These are phyloP conservation scores for Catharus bicknelli DNA, from an alignment of 2,113 vertebrate genomes.

Conservation along the genomic window DNA sequence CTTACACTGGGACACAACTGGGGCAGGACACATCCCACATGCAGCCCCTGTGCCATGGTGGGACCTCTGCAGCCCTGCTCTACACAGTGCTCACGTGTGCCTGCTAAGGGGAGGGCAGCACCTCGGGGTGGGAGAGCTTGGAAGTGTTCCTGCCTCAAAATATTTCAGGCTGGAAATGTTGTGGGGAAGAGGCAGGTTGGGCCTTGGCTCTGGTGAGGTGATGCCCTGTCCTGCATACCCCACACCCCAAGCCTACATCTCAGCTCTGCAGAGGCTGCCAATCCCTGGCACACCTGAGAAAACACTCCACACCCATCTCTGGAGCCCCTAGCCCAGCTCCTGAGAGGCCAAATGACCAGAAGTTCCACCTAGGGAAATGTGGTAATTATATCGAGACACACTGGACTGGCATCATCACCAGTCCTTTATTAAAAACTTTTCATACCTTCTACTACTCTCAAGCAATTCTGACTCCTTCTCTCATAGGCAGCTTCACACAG, in stretches of 20 bases:
- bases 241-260: neutral
- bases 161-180: fast-evolving
- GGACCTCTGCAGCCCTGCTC: fast-evolving
- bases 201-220: neutral
- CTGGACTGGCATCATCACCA: too few species aligned
- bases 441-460: too few species aligned
- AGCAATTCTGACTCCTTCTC: too few species aligned
- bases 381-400: too few species aligned
- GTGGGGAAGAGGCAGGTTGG: neutral
- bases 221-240: neutral
- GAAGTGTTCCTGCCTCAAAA: fast-evolving
- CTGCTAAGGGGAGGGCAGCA: neutral
- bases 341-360: neutral
- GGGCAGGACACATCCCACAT: neutral
- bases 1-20: neutral
- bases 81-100: fast-evolving
- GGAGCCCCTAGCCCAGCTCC: neutral
- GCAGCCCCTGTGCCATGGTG: neutral
- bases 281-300: neutral
- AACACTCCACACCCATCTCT: neutral
- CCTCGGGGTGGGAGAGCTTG: neutral
- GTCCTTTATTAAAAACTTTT: too few species aligned
- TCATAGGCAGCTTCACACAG: too few species aligned
- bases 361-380: neutral
- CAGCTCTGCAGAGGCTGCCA: neutral